Conservation (phyloP, 92 coral and sea anemone species). For the Isaurus tuberculatus region DNA sequence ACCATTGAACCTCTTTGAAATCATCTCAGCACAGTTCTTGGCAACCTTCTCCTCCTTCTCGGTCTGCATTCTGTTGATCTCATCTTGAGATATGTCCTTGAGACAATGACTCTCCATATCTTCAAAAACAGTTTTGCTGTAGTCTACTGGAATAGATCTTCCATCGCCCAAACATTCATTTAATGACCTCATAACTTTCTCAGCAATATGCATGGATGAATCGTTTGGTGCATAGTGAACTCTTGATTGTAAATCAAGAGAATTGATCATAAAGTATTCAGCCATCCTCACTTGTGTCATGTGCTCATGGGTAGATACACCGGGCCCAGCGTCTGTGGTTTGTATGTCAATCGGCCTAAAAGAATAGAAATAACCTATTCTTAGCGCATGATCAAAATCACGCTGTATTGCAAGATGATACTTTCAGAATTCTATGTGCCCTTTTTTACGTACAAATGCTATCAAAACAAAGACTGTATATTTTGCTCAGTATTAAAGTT, state of each 20-base stretch:
- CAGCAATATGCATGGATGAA: constrained; percentile 41
- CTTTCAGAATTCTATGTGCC: too few species aligned
- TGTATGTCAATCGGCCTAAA: constrained; percentile 53
- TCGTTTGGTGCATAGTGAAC: constrained; percentile 61
- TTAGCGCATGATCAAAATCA: background rate
- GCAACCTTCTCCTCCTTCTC: constrained; percentile 29
- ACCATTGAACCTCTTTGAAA: too few species aligned
- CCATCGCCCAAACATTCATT: constrained; percentile 56
- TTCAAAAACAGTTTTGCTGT: constrained; percentile 20
- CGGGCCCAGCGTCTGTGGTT: constrained; percentile 64
- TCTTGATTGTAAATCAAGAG: constrained; percentile 41
- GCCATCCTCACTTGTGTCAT: constrained; percentile 57
- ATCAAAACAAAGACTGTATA: too few species aligned
- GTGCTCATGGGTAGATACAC: constrained; percentile 55
- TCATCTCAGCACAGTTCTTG: constrained; percentile 14
- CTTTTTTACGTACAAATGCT: too few species aligned
- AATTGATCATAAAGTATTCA: constrained; percentile 49
- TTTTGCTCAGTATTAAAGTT: too few species aligned
- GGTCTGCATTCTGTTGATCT: background rate
- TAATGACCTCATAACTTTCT: constrained; percentile 51
- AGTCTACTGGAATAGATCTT: constrained; percentile 45
- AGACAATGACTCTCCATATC: background rate
- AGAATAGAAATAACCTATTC: too few species aligned
- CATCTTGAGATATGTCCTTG: constrained; percentile 10
- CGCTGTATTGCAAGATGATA: too few species aligned